phyloP scores from a whole-genome alignment of 1,140 invertebrate species.

The Lepeophtheirus salmonis region DNA sequence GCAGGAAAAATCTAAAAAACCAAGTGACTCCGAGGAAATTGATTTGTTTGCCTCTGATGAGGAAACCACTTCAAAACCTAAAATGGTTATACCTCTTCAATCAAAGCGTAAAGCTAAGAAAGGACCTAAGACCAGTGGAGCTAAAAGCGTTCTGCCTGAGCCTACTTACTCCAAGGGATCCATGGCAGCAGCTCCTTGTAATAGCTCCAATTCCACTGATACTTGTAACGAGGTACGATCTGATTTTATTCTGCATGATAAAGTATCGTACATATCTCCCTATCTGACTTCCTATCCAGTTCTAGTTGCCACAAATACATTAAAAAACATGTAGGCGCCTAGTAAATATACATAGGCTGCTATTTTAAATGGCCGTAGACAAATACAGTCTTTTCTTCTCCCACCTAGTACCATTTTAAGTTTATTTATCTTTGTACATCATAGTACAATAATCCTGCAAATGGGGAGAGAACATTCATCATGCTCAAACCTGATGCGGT shows the following conservation, averaged over 20 bases:
- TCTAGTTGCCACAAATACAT: neutral
- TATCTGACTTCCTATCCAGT: neutral
- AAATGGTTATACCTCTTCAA: neutral
- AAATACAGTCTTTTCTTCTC: neutral
- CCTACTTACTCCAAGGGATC: neutral
- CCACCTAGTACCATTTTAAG: neutral
- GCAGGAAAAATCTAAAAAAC: neutral
- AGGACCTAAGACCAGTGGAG: neutral
- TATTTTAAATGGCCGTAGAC: no score
- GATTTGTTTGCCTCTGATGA: neutral
- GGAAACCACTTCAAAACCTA: neutral
- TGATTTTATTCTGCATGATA: neutral
- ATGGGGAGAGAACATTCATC: conserved; percentile 84
- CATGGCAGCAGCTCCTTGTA: neutral
- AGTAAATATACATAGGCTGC: neutral
- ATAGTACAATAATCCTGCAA: conserved; percentile 22
- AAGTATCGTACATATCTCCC: neutral
- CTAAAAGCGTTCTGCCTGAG: neutral
- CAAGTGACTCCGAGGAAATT: neutral
- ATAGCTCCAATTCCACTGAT: neutral
- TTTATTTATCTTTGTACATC: no score
- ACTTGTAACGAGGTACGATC: neutral
- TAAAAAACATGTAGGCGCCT: neutral
- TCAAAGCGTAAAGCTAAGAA: neutral
- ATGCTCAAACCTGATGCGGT: conserved; percentile 98